Conservation (phyloP, 2,113 vertebrate genomes). For the Hydrolagus affinis region DNA sequence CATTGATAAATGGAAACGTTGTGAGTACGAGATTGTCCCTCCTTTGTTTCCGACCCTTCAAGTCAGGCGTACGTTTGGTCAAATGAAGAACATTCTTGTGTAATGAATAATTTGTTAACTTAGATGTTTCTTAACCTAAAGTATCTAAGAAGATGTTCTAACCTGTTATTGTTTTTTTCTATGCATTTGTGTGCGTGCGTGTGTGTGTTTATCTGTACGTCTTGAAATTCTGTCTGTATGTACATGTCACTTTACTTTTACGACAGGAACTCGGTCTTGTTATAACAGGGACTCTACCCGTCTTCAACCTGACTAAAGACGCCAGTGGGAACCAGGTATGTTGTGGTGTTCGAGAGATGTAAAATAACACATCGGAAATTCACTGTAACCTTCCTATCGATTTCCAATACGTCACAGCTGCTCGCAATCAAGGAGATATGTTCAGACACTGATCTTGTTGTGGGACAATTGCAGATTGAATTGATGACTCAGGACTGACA, state of each 20-base stretch:
- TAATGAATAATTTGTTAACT: neutral
- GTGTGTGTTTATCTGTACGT: slow-evolving; percentile 14
- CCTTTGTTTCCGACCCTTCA: neutral
- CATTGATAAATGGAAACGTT: neutral
- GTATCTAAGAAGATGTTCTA: slow-evolving; percentile 2
- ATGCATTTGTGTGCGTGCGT: neutral
- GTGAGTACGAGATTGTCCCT: neutral
- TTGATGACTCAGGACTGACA: too few relatives aligned
- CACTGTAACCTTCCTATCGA: too few relatives aligned
- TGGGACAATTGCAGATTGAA: too few relatives aligned
- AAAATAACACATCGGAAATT: too few relatives aligned
- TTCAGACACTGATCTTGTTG: too few relatives aligned
- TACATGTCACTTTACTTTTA: slow-evolving; percentile 36
- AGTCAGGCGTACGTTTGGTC: neutral
- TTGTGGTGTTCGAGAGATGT: neutral
- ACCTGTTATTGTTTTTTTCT: slow-evolving; percentile 18
- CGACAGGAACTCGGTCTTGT: slow-evolving; percentile 78
- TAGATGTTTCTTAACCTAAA: neutral
- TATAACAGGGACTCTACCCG: slow-evolving; percentile 82
- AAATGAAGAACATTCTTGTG: neutral
- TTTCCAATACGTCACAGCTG: too few relatives aligned
- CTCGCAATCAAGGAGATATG: too few relatives aligned
- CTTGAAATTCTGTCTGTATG: slow-evolving; percentile 21
- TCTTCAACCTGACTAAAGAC: slow-evolving; percentile 77
- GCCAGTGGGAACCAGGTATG: slow-evolving; percentile 54